phyloP scores from a whole-genome alignment of 1,140 invertebrate species.

The Coenobita brevimanus region DNA sequence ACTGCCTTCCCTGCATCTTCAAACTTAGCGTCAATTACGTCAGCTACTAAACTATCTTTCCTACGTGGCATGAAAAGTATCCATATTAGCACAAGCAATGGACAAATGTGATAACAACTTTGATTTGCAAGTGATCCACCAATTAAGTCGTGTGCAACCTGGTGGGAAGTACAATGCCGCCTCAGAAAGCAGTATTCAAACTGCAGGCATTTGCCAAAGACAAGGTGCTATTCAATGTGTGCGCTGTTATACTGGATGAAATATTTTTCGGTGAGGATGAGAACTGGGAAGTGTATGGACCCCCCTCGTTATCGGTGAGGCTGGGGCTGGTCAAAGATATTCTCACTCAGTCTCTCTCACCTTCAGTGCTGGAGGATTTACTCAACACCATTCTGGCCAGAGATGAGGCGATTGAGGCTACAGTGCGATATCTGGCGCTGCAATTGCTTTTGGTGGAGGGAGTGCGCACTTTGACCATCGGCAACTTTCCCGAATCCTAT shows the following conservation, averaged over 20 bases:
- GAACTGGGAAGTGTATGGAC: constrained; percentile 37
- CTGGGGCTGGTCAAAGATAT: constrained; percentile 43
- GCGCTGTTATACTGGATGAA: constrained; percentile 52
- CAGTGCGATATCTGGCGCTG: constrained; percentile 38
- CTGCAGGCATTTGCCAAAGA: constrained; percentile 42
- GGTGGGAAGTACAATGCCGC: constrained; percentile 28
- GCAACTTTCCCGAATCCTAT: constrained; percentile 53
- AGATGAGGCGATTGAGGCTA: constrained; percentile 44
- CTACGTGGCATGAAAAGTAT: too few species aligned
- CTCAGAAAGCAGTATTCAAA: constrained; percentile 27
- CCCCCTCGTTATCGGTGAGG: constrained; percentile 34
- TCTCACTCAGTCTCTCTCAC: constrained; percentile 28
- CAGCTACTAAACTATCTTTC: too few species aligned
- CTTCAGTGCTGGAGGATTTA: constrained; percentile 36
- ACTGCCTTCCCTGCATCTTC: too few species aligned
- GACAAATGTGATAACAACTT: too few species aligned
- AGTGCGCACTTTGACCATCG: constrained; percentile 27
- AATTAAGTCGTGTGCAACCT: background rate
- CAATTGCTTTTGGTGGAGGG: constrained; percentile 45
- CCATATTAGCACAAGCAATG: too few species aligned
- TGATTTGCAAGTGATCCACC: too few species aligned
- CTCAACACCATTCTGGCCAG: constrained; percentile 49
- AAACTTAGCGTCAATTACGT: too few species aligned
- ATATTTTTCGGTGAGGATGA: constrained; percentile 55
- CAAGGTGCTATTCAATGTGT: constrained; percentile 42